Conservation (phyloP, 2,888 invertebrate species). For the Noctuana brunneofusca region DNA sequence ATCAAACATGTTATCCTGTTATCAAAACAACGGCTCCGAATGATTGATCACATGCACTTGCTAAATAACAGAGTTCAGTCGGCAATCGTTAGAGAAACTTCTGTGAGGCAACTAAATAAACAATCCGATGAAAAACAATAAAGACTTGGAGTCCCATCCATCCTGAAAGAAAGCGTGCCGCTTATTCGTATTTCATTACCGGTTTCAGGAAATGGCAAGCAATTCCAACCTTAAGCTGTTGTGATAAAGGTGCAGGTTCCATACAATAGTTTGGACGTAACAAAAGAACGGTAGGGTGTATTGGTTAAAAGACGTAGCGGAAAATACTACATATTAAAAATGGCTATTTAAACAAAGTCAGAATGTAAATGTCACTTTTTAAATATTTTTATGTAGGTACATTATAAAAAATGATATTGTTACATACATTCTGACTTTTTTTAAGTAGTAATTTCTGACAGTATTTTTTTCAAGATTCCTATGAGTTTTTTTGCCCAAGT, state of each 20-base stretch:
- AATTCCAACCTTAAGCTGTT: slow-evolving; percentile 22
- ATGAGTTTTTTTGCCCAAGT: too few species aligned
- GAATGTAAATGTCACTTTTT: too few species aligned
- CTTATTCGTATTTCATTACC: slow-evolving; percentile 35
- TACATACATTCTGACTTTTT: too few species aligned
- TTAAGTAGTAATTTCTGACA: too few species aligned
- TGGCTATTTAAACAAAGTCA: too few species aligned
- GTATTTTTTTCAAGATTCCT: too few species aligned
- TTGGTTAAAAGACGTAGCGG: slow-evolving; percentile 8
- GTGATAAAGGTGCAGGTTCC: background rate
- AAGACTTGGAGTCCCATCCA: slow-evolving; percentile 9
- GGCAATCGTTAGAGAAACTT: slow-evolving; percentile 6
- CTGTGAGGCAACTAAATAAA: slow-evolving; percentile 10
- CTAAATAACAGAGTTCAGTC: slow-evolving; percentile 1
- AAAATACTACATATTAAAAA: too few species aligned
- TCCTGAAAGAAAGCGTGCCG: slow-evolving; percentile 22
- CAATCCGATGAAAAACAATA: slow-evolving; percentile 16
- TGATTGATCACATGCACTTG: background rate
- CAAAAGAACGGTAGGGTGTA: slow-evolving; percentile 4
- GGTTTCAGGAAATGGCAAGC: background rate
- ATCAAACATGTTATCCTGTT: background rate
- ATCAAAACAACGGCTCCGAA: background rate
- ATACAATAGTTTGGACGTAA: slow-evolving; percentile 5
- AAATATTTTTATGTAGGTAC: too few species aligned
- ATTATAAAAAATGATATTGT: too few species aligned